Base-by-base conservation (phyloP, 1,140 invertebrate species). In the Drosophila ogumai region DNA sequence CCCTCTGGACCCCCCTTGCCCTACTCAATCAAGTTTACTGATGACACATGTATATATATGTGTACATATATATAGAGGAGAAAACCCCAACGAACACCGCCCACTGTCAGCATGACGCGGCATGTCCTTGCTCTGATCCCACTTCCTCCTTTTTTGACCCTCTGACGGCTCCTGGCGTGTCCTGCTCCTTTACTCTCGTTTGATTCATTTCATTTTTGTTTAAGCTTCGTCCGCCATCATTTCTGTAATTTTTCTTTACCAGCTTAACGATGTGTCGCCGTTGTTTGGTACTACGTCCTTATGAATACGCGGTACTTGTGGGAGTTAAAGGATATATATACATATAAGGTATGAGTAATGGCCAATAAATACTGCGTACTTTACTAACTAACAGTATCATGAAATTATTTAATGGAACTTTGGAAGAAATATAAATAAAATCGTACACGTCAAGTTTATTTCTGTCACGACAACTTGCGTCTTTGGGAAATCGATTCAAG, bases 71-170 rank as follows among this genome's bases (percentile, higher is more conserved):
- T 17, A 41, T 3, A 32, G 36, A 34, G 22, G 43, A 66, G 52
- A 38, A 38, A 59, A 3, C 31, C 34, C 41, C 43, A 40, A 19
- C 25, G 57, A 22, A 57, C 28, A 36, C 32, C 63, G 64, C 75
- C 73, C 66, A 80, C 55, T 41, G 67, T 63, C 84, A 87, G 79
- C 75, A 65, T 82, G 84, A 76, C 64, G 79, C 68, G 74, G 55
- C 74, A 67, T 63, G 79, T 77, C 61, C 44, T 73, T 81, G 64
- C 65, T 60, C 6, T 44, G 46, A 71, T 54, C 73, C 65, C 66
- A 64, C 74, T 66, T 77, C 60, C 44, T 61, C 56, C 59, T 47
- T 79, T 72, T 34, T 44, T 47, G 56, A 38, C 58, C 44, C 58
- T 43, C 58, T 36, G 31, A 28, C 34, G n/a, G 41, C 54, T 59